These are phyloP conservation scores for Rhagonycha lutea DNA, from an alignment of 2,888 invertebrate species.

Conservation along the genomic window DNA sequence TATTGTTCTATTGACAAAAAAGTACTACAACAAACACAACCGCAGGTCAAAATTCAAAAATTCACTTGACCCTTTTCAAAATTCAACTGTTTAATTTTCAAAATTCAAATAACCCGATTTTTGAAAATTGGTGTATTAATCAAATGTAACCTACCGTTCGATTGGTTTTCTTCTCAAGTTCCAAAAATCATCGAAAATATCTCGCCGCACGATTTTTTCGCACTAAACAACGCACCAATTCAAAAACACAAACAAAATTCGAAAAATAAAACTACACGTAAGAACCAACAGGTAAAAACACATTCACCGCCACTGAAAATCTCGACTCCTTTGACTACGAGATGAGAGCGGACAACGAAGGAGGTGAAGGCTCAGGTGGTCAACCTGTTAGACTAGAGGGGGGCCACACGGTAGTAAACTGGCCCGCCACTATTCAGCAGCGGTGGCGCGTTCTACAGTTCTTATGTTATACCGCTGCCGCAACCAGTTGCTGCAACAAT, in stretches of 20 bases:
- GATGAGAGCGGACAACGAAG: conserved; percentile 14
- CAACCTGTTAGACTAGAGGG: conserved; percentile 40
- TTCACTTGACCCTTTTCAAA: neutral
- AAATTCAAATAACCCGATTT: neutral
- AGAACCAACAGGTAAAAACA: conserved; percentile 14
- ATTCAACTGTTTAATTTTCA: neutral
- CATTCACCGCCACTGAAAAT: conserved; percentile 10
- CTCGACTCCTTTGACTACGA: conserved; percentile 30
- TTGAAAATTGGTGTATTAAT: neutral
- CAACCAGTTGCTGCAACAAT: conserved; percentile 19
- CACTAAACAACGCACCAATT: neutral
- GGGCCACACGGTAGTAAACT: conserved; percentile 46
- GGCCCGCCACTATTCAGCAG: conserved; percentile 50
- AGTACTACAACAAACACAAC: neutral
- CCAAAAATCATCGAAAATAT: neutral
- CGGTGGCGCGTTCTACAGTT: conserved; percentile 53
- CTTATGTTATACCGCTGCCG: conserved; percentile 37
- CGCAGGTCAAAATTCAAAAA: neutral
- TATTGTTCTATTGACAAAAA: conserved; percentile 12
- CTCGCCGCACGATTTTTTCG: neutral
- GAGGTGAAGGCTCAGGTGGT: conserved; percentile 41
- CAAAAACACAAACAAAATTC: neutral
- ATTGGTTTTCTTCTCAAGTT: neutral
- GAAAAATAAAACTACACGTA: conserved; percentile 6
- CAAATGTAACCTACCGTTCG: neutral